Evolutionary conservation across 2,113 vertebrate genomes (phyloP), one percentile per base, ranked within the genome.

Genomic region (Puntigrus tetrazona): DNA sequence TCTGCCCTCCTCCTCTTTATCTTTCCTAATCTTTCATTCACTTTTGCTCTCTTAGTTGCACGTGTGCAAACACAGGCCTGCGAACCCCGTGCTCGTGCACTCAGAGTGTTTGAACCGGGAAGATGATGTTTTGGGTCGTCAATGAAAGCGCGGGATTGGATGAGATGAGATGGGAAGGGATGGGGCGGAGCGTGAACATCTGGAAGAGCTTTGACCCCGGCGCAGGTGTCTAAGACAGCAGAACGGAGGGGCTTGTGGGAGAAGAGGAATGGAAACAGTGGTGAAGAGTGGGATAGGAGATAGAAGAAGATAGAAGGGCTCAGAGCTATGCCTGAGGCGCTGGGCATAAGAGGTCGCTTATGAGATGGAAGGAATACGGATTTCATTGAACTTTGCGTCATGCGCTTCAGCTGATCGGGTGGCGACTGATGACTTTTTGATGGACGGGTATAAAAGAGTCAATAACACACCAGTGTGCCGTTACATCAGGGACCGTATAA

Each of bases 1-100:
- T 89, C 85, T 81, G 85, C 29, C 63, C 83, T 70, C n/a, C 59
- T 75, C 75, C 72, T 85, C 83, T 86, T 85, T 72, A 52, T 85
- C 79, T 86, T 77, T 47, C 61, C 8, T 65, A 77, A 84, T 87
- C 88, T 72, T 73, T 67, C 25, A 10, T 69, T 78, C 31, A n/a
- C 59, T 75, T 47, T 47, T 29, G 16, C 41, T 38, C 59, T 63
- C n/a, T 82, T 72, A 50, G 55, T 63, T 86, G 84, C 72, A 86
- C 8, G 27, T 84, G 75, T 84, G 75, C 73, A 83, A 83, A 88
- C 84, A 83, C 16, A 22, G 52, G 27, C n/a, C 8, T 3, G 27
- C 52, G 1, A 22, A 69, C 34, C 8, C 9, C 34, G 38, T 18
- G 8, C 34, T 69, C 18, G 1, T 52, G 29, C 14, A 3, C 4